These are phyloP conservation scores for Therioaphis trifolii DNA, from an alignment of 2,888 invertebrate genomes.

Conservation along the genomic window DNA sequence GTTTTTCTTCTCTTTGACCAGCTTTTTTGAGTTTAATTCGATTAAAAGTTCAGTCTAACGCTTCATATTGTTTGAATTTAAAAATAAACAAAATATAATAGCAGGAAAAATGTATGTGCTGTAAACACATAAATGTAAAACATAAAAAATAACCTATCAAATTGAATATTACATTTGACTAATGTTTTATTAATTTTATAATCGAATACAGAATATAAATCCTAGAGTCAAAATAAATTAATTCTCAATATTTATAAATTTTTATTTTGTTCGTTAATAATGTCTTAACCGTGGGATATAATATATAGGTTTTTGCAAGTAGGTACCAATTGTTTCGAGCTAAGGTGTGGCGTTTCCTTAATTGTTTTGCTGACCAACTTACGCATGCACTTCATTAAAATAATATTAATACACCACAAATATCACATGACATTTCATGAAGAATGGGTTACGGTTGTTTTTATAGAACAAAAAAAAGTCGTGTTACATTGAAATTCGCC, in stretches of 20 bases:
- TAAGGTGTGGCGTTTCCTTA: not conserved
- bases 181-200: not conserved
- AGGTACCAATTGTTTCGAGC: not conserved
- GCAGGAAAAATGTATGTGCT: not conserved
- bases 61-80: slow-evolving; percentile 16
- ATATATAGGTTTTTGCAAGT: not conserved
- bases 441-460: too few relatives aligned
- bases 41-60: slow-evolving; percentile 35
- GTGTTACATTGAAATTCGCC: too few relatives aligned
- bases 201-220: not conserved
- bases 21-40: slow-evolving; percentile 44
- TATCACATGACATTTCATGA: too few relatives aligned
- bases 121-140: not conserved
- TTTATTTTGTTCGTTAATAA: too few relatives aligned
- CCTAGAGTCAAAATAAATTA: not conserved
- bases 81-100: slow-evolving; percentile 27
- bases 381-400: not conserved
- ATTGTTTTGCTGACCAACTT: slow-evolving; percentile 5
- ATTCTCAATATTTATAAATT: not conserved
- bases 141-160: not conserved
- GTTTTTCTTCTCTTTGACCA: slow-evolving; percentile 49
- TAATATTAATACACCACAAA: not conserved
- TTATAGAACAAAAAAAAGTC: too few relatives aligned
- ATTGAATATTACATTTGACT: not conserved
- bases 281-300: not conserved